Evolutionary conservation across 2,888 invertebrate genomes (phyloP).

Genomic region (Leptinotarsa rubiginosa): DNA sequence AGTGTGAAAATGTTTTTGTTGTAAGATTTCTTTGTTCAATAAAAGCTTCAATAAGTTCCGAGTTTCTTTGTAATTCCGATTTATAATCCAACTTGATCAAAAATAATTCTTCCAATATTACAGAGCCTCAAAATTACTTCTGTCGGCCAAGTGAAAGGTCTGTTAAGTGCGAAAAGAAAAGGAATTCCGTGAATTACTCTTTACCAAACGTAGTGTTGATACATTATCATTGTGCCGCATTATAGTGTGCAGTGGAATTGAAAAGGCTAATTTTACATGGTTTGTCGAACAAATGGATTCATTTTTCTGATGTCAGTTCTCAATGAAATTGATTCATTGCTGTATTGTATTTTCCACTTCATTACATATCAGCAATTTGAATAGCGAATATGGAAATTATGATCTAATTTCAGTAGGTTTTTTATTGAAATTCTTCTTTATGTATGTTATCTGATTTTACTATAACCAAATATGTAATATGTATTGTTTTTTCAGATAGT

Average conservation of each 20-base stretch:
- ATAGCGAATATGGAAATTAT: conserved; percentile 6
- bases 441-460: no score
- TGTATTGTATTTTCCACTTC: conserved; percentile 29
- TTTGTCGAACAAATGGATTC: conserved; percentile 33
- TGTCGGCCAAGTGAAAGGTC: conserved; percentile 6
- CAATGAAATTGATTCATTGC: conserved; percentile 27
- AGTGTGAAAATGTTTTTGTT: no score
- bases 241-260: conserved; percentile 3
- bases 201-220: conserved; percentile 10
- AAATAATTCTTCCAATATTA: no score
- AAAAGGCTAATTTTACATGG: conserved; percentile 31
- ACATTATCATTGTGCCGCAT: conserved; percentile 12
- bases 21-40: no score
- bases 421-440: no score
- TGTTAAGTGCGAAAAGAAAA: not conserved
- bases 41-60: no score
- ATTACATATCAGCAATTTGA: conserved; percentile 30
- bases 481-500: no score
- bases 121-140: no score
- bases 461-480: no score
- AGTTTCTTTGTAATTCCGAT: no score
- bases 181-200: conserved; percentile 13
- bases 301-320: conserved; percentile 21
- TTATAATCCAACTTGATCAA: no score
- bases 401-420: not conserved